A percentile compares a stretch with the other conserved stretches of the same genome.
These are phyloP conservation scores for Holocentrus rufus DNA, from an alignment of 2,797 vertebrate genomes.

Conservation along the genomic window DNA sequence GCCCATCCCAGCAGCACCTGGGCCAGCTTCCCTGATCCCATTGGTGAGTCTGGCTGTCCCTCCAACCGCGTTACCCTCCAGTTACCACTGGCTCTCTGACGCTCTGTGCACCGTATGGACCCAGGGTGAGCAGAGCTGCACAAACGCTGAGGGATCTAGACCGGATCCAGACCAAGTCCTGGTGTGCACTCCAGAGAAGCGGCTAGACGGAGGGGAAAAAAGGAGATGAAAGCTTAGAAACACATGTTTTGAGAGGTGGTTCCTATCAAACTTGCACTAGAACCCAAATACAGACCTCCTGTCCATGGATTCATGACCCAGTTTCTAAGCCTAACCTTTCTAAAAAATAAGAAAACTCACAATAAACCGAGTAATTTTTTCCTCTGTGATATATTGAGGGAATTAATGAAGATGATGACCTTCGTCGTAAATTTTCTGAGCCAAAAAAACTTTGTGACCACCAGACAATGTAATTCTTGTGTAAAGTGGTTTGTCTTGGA, in stretches of 20 bases:
- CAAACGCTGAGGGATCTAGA: conserved; percentile 42
- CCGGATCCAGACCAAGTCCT: conserved; percentile 67
- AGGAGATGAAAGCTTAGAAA: conserved; percentile 40
- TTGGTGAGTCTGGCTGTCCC: conserved; percentile 74
- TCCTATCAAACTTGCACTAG: not conserved
- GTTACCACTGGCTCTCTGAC: conserved; percentile 37
- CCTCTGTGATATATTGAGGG: not conserved
- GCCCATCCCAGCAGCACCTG: conserved; percentile 87
- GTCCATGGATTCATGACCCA: not conserved
- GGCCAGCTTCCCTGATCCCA: conserved; percentile 84
- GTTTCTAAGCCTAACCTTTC: not conserved
- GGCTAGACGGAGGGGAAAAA: conserved; percentile 57
- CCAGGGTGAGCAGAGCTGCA: conserved; percentile 54
- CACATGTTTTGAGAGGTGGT: conserved; percentile 4
- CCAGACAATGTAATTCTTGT: not conserved
- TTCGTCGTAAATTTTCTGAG: conserved; percentile 1
- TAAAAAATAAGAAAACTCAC: not conserved
- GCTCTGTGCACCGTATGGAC: conserved; percentile 51
- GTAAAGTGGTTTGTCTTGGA: conserved; percentile 23
- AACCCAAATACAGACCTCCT: not conserved
- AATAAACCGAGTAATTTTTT: not conserved
- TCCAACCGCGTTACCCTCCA: conserved; percentile 38
- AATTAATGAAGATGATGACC: not conserved
- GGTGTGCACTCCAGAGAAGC: conserved; percentile 70
- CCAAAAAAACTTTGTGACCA: not conserved